Base-by-base conservation (phyloP, 2,888 invertebrate genomes). In the Zygogramma bicolorata region DNA sequence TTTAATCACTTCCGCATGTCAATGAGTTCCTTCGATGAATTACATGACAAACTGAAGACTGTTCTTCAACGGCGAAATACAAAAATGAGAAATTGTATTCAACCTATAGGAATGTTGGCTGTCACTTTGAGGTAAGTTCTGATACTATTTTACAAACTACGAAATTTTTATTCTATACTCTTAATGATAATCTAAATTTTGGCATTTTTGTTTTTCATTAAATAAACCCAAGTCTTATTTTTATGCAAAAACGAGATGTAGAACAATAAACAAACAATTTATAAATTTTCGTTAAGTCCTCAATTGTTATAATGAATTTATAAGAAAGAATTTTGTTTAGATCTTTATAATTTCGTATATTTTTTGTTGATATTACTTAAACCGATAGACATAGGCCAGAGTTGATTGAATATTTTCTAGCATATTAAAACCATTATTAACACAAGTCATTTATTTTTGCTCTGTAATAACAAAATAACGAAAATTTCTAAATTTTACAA, bases 111-210 rank as follows among this genome's bases (percentile, higher is more conserved):
- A 60, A 65, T 65, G 65, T 34, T 70, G 27, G 70, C 65, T 63
- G 68, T 71, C n/a, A 68, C 63, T 57, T 29, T 68, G 25, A 71
- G 68, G 71, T 71, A 62, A 67, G 71, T 68, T 66, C 31, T 46
- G 38, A 15, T 38, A 57, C 53, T 57, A 57, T 57, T 57, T 57
- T 57, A 57, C 53, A 57, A 57, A 57, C 53, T 57, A 57, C 53
- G 59, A 59, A 59, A 34, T 34, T 34, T 34, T 34, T 57, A 42
- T 63, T 63, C 63, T 63, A 61, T 61, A 61, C 61, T 61, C 61
- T 29, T 61, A 40, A 61, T 61, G 34, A 31, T 31, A 34, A 61
- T 38, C 61, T 38, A 61, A 31, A 61, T 38, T 62, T 62, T 62
- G 62, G 62, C 42, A 22, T 62, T 62, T 62, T 62, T 62, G 62